Percentiles rank a stretch among this genome's conserved stretches.
phyloP scores from a whole-genome alignment of 92 coral and sea anemone genomes.

The Diadumene lineata region DNA sequence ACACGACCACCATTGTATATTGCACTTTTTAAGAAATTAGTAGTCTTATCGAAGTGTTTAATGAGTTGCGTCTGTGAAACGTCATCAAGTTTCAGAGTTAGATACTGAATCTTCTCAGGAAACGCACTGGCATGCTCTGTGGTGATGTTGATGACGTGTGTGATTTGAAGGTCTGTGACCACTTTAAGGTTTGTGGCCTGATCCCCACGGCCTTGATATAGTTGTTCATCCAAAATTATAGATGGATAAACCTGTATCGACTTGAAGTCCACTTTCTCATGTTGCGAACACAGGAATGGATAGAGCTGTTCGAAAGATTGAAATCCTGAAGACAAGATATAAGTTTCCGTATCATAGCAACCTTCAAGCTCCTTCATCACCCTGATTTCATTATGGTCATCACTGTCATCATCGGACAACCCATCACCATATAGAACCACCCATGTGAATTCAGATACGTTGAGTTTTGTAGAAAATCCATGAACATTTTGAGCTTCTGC shows the following conservation, averaged over 20 bases:
- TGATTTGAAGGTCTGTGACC: slow-evolving; percentile 67
- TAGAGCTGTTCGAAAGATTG: slow-evolving; percentile 59
- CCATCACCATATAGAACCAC: slow-evolving; percentile 78
- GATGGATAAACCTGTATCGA: slow-evolving; percentile 76
- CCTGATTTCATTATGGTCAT: slow-evolving; percentile 50
- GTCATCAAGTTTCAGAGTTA: slow-evolving; percentile 88
- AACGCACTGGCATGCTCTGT: slow-evolving; percentile 87
- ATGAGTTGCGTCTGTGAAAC: slow-evolving; percentile 80
- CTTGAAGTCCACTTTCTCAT: slow-evolving; percentile 57
- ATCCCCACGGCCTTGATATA: slow-evolving; percentile 92
- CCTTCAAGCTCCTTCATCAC: slow-evolving; percentile 70
- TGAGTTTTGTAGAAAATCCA: slow-evolving; percentile 50
- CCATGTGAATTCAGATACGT: slow-evolving; percentile 72
- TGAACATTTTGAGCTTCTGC: slow-evolving; percentile 52
- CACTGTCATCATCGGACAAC: slow-evolving; percentile 39
- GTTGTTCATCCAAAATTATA: slow-evolving; percentile 67
- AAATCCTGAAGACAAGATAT: slow-evolving; percentile 67
- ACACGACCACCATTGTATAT: slow-evolving; percentile 75
- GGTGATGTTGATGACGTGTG: slow-evolving; percentile 85
- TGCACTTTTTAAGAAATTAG: slow-evolving; percentile 68
- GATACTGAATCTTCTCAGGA: slow-evolving; percentile 78
- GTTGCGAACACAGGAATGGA: slow-evolving; percentile 85
- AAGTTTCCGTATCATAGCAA: slow-evolving; percentile 65
- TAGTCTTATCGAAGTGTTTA: slow-evolving; percentile 68
- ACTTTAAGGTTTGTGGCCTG: slow-evolving; percentile 82